Evolutionary conservation across 2,113 vertebrate species (phyloP), one percentile per base, ranked within the genome.

Genomic region (Siphamia tubifer): DNA sequence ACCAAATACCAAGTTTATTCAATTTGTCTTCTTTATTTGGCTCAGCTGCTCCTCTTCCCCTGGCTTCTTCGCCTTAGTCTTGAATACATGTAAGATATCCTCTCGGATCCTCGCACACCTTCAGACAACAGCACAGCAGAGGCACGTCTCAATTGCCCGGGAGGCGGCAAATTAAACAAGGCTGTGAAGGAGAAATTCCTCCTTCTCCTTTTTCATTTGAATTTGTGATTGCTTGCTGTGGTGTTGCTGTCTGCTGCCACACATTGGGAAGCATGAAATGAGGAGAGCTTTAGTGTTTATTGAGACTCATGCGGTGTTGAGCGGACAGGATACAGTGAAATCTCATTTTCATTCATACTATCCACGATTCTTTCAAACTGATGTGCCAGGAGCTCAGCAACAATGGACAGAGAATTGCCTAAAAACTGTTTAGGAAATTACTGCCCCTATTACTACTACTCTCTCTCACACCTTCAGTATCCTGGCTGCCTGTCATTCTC

Each of bases 221-320:
- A 84, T 84, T 65, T 86, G 76, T 86, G 69, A 79, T 74, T 87
- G 77, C 71, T 68, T 32, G 62, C 74, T 20, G 68, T 34, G 49
- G 69, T 48, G 67, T 39, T 72, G 73, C 77, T 52, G 68, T 73
- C 72, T 78, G 78, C 65, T 25, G 58, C 79, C 38, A 39, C 82
- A 81, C 82, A 36, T 84, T 87, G 74, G 73, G 71, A 83, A 88
- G 86, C 79, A 80, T 86, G 79, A 87, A 83, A 84, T 87, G 80
- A 84, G 73, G 71, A 60, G 42, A 54, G 68, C 66, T 64, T 58
- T 51, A 32, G 73, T 73, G 81, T 82, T 84, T 82, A 81, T 77
- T 72, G 70, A 70, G 82, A 68, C 79, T 75, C 79, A 27, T 55
- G 70, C 43, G 15, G 72, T 34, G 75, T 79, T 65, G 70, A 77